These are phyloP conservation scores for Linnaemya tessellans DNA, from an alignment of 2,888 invertebrate species.

Conservation along the genomic window DNA sequence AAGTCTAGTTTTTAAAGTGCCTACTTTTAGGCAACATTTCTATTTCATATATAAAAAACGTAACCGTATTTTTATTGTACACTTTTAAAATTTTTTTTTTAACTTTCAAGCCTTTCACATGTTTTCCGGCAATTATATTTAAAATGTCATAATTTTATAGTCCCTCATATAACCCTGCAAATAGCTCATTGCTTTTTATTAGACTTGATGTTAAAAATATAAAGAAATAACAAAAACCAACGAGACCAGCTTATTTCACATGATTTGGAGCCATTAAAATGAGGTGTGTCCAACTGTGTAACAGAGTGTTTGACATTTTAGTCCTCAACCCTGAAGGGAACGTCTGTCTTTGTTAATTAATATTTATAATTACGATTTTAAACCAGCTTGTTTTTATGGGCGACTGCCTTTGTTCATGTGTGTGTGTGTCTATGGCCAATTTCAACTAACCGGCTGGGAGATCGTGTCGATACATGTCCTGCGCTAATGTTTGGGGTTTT, in stretches of 20 bases:
- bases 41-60: too few relatives aligned
- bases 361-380: conserved; percentile 45
- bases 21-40: too few relatives aligned
- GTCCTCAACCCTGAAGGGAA: not conserved
- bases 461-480: not conserved
- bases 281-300: conserved; percentile 32
- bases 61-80: not conserved
- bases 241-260: not conserved
- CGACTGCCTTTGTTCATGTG: not conserved
- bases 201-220: not conserved
- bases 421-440: too few relatives aligned
- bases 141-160: conserved; percentile 47
- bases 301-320: conserved; percentile 15
- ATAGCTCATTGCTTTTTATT: not conserved
- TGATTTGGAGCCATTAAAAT: conserved; percentile 5
- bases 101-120: conserved; percentile 20
- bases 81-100: not conserved
- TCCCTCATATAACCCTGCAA: not conserved
- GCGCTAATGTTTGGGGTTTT: not conserved
- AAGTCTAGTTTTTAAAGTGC: too few relatives aligned
- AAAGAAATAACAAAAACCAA: not conserved
- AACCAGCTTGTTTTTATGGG: conserved; percentile 7
- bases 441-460: not conserved
- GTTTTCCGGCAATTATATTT: conserved; percentile 36
- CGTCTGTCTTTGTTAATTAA: conserved; percentile 43